phyloP scores from a whole-genome alignment of 1,140 invertebrate species.

The Ooceraea biroi region DNA sequence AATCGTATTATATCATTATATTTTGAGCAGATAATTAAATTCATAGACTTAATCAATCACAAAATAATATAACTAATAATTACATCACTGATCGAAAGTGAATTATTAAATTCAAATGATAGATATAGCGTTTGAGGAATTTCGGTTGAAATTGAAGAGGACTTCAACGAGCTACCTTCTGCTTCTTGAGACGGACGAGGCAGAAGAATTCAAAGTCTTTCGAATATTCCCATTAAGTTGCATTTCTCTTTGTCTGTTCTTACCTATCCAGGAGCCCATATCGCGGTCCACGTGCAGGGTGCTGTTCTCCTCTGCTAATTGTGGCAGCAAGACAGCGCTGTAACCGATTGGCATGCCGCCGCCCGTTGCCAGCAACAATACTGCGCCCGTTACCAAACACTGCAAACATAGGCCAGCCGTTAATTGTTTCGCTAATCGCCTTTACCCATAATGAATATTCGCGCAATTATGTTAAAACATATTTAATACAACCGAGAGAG shows the following conservation, averaged over 20 bases:
- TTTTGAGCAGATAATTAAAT: too few relatives aligned
- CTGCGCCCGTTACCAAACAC: constrained; percentile 89
- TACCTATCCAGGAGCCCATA: constrained; percentile 90
- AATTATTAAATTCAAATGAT: too few relatives aligned
- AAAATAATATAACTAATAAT: too few relatives aligned
- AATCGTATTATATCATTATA: too few relatives aligned
- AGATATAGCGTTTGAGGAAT: too few relatives aligned
- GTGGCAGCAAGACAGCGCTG: constrained; percentile 89
- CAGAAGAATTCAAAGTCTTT: too few relatives aligned
- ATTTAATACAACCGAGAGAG: not conserved
- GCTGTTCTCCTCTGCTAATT: constrained; percentile 86
- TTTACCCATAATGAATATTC: not conserved
- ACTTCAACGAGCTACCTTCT: too few relatives aligned
- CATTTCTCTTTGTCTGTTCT: constrained; percentile 45
- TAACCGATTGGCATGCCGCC: constrained; percentile 91
- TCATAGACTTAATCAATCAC: too few relatives aligned
- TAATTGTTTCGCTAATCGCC: not conserved
- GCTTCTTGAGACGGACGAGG: too few relatives aligned
- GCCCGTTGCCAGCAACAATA: constrained; percentile 88
- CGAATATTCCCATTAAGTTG: too few relatives aligned
- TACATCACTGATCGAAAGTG: too few relatives aligned
- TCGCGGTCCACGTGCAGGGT: constrained; percentile 86
- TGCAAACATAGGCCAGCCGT: constrained; percentile 78
- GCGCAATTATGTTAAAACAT: not conserved
- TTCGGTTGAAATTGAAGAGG: too few relatives aligned